Evolutionary conservation across 2,888 invertebrate genomes (phyloP).

Genomic region (Chymomyza amoena): DNA sequence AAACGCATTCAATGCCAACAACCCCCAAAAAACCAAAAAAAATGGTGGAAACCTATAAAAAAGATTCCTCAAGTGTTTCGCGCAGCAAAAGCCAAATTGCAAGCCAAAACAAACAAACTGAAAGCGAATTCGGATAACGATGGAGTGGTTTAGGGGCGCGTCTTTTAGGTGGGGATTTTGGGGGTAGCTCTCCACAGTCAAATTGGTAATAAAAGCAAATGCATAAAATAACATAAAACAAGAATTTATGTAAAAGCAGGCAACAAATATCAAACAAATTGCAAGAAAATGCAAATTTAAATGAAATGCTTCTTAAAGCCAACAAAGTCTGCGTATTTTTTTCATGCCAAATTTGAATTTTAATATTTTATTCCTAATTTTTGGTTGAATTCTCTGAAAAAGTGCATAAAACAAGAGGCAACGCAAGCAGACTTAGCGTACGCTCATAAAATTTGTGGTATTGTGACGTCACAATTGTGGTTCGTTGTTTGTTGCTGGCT

Average conservation of each 20-base stretch:
- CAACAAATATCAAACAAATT: conserved; percentile 65
- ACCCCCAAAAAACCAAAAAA: conserved; percentile 20
- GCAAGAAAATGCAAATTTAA: conserved; percentile 72
- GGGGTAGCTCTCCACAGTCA: conserved; percentile 22
- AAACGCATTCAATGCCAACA: conserved; percentile 2
- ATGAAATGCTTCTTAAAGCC: conserved; percentile 39
- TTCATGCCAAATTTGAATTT: conserved; percentile 43
- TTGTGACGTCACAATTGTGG: conserved; percentile 9
- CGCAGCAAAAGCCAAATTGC: conserved; percentile 15
- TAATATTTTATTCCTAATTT: conserved; percentile 68
- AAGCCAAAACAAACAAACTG: conserved; percentile 37
- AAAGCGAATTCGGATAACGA: not conserved
- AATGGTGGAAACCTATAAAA: conserved; percentile 40
- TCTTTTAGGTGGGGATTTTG: too few relatives aligned
- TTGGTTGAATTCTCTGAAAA: conserved; percentile 45
- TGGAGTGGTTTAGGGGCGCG: not conserved
- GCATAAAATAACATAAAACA: conserved; percentile 70
- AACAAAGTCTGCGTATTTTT: conserved; percentile 44
- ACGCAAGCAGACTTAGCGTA: conserved; percentile 17
- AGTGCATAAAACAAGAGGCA: conserved; percentile 29
- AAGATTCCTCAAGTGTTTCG: conserved; percentile 3
- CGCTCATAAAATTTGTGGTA: conserved; percentile 30
- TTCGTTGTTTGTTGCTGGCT: conserved; percentile 35
- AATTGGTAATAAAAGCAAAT: conserved; percentile 67
- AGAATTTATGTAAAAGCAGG: conserved; percentile 58